A percentile compares a stretch with the other conserved stretches of the same genome.
Conservation (phyloP, 53 echinoderm and acorn worm species). For the Zoroaster sp. region DNA sequence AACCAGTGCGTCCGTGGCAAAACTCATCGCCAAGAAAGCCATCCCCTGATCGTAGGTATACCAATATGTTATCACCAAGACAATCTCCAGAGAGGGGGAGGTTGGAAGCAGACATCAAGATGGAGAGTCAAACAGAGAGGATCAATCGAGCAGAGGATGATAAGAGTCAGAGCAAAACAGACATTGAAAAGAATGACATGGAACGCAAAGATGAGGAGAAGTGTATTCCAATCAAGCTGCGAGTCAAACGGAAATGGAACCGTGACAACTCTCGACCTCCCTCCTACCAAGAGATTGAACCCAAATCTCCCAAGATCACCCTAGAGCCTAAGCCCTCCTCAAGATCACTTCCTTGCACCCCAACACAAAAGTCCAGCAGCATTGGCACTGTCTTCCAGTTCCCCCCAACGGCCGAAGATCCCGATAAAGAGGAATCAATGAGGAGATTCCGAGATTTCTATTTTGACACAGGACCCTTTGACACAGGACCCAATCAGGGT, state of each 20-base stretch:
- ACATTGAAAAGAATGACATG: background rate
- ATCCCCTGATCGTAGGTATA: slow-evolving; percentile 44
- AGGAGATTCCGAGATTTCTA: slow-evolving; percentile 90
- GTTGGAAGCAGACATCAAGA: slow-evolving; percentile 53
- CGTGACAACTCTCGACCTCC: slow-evolving; percentile 82
- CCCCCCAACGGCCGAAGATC: slow-evolving; percentile 82
- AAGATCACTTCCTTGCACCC: slow-evolving; percentile 94
- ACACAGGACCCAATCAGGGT: background rate
- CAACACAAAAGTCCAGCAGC: slow-evolving; percentile 76
- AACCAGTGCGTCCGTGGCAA: slow-evolving; percentile 46
- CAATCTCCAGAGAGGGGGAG: slow-evolving; percentile 43
- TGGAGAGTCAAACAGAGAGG: slow-evolving; percentile 56
- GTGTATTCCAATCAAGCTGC: slow-evolving; percentile 93
- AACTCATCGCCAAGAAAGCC: slow-evolving; percentile 7
- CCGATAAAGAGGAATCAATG: slow-evolving; percentile 72
- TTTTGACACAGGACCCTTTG: slow-evolving; percentile 73
- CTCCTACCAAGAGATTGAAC: slow-evolving; percentile 80
- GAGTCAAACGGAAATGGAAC: slow-evolving; percentile 97
- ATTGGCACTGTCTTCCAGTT: slow-evolving; percentile 90
- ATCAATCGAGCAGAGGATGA: too few species aligned
- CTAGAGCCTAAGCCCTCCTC: slow-evolving; percentile 74
- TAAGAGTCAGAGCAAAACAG: slow-evolving; percentile 3
- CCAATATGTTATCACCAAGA: slow-evolving; percentile 48
- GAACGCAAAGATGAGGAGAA: slow-evolving; percentile 32
- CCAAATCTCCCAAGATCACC: slow-evolving; percentile 93